Percentiles rank a stretch among this genome's conserved stretches.
phyloP scores from a whole-genome alignment of 2,113 vertebrate genomes.

The Tragelaphus scriptus region DNA sequence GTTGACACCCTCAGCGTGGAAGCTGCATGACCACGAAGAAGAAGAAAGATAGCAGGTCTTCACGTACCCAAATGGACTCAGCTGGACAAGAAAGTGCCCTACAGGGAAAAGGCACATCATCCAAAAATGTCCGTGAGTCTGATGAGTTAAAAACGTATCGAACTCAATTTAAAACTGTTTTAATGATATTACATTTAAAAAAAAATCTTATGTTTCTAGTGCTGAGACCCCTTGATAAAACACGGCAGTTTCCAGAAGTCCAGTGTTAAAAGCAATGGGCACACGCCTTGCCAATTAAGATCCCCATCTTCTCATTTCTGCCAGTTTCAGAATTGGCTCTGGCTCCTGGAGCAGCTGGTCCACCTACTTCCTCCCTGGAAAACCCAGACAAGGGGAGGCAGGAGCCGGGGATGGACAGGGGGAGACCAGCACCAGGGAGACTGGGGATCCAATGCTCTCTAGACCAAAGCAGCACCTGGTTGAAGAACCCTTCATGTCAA shows the following conservation, averaged over 20 bases:
- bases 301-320: neutral
- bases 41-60: neutral
- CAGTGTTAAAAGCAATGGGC: neutral
- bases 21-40: rapidly evolving
- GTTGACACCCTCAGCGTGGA: rapidly evolving
- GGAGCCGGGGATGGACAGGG: neutral
- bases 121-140: neutral
- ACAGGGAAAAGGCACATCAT: rapidly evolving
- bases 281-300: neutral
- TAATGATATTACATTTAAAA: neutral
- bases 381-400: neutral
- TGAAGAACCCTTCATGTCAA: neutral
- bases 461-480: neutral
- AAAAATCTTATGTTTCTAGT: conserved; percentile 1
- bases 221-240: neutral
- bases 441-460: rapidly evolving
- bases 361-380: neutral
- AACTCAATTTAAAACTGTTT: conserved; percentile 55
- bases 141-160: conserved; percentile 37
- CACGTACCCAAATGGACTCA: neutral
- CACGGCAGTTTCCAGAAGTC: neutral
- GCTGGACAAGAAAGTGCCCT: rapidly evolving
- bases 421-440: neutral
- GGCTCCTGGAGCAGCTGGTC: neutral
- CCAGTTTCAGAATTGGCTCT: neutral